Evolutionary conservation across 2,888 invertebrate species (phyloP), one percentile per base, ranked within the genome.

Genomic region (Eucera pruinosa): DNA sequence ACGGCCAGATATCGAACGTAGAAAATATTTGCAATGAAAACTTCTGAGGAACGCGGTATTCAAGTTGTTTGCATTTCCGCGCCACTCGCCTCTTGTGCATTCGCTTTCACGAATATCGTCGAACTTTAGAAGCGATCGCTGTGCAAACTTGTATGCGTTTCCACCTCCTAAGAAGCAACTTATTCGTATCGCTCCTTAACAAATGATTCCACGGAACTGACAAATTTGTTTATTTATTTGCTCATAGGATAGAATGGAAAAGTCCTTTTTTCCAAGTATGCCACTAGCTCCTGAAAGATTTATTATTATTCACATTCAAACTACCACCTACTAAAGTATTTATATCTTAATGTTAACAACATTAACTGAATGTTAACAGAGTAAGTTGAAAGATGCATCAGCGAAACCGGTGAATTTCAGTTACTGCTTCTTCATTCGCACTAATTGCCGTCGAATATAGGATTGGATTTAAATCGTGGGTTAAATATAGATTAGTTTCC

Each of bases 41-140:
- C 74, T 81, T 67, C 25, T 72, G 30, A 64, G 61, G 73, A 72
- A 71, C 68, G 57, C 66, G 47, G 68, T 67, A 80, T 61, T 62
- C 69, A 27, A 30, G 61, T 48, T 77, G 61, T 82, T 82, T 76
- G 66, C 74, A 48, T 82, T 82, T 77, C 69, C 66, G 45, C 55
- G 36, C 50, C 57, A 55, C 47, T 55, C 61, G 52, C 64, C 36
- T 61, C 18, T 69, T 50, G 27, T 65, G 75, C 70, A 61, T 11
- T 23, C 20, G 71, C 60, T 62, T 82, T 74, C 72, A 69, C 79
- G 81, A 81, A 83, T 84, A 84, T 85, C 79, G 80, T 68, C 77
- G 71, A 82, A 84, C 79, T 82, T 72, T 60, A 55, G 70, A 67
- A 61, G 45, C 68, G 67, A 80, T 78, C 73, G 80, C 62, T 50